A percentile compares a stretch with the other conserved stretches of the same genome.
Evolutionary conservation across 1,140 invertebrate species (phyloP).

Genomic region (Sarcophaga peregrina): DNA sequence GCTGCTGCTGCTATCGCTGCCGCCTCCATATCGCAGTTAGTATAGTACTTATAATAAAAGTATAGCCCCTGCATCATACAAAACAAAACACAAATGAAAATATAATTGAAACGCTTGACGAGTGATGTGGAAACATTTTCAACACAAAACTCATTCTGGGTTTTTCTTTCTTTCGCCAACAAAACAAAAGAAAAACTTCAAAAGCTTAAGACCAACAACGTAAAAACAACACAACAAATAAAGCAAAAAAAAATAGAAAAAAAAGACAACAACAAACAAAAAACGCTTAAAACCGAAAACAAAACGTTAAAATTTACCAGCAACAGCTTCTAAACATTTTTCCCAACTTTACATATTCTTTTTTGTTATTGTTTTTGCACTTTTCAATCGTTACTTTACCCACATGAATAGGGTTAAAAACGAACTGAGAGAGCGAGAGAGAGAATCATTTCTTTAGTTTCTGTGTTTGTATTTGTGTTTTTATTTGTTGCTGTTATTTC

Average conservation of each 20-base stretch:
- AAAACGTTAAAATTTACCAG: background rate
- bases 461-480: too few species aligned
- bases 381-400: too few species aligned
- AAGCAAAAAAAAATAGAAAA: background rate
- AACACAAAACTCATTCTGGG: slow-evolving; percentile 46
- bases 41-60: too few species aligned
- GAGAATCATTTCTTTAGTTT: too few species aligned
- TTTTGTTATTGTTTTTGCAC: too few species aligned
- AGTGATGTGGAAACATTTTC: slow-evolving; percentile 67
- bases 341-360: too few species aligned
- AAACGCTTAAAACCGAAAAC: background rate
- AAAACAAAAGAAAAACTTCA: slow-evolving; percentile 46
- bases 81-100: slow-evolving; percentile 16
- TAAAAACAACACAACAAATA: slow-evolving; percentile 40
- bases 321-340: background rate
- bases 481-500: too few species aligned
- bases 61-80: too few species aligned
- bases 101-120: slow-evolving; percentile 65
- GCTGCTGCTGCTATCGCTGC: background rate
- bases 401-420: too few species aligned
- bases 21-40: too few species aligned
- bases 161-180: slow-evolving; percentile 44
- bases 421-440: too few species aligned
- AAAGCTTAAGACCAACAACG: slow-evolving; percentile 45
- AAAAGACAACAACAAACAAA: background rate